phyloP scores from a whole-genome alignment of 53 echinoderm and acorn worm species.

The Hippasteria phrygiana region DNA sequence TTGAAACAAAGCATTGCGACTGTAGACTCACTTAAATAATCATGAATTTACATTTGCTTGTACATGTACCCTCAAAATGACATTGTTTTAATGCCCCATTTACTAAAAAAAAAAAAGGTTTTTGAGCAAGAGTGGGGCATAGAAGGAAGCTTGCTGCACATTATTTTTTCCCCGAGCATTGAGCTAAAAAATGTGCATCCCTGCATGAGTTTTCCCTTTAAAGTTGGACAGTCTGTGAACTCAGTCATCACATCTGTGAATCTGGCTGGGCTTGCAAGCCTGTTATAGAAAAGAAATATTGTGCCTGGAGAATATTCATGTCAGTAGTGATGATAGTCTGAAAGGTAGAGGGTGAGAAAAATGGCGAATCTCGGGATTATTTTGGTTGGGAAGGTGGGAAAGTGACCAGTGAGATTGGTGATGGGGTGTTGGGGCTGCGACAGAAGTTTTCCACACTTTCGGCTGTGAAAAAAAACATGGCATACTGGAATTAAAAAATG shows the following conservation, averaged over 20 bases:
- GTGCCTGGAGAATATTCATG: conserved; percentile 37
- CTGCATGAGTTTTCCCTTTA: conserved; percentile 1
- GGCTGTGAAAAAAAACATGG: conserved; percentile 14
- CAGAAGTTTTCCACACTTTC: not conserved
- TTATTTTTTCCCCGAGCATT: no score
- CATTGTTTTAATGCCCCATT: no score
- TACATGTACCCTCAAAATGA: no score
- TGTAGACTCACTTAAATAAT: no score
- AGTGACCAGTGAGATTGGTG: conserved; percentile 10
- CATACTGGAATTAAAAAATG: not conserved
- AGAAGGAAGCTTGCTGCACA: no score
- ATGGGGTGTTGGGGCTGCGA: not conserved
- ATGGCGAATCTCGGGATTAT: not conserved
- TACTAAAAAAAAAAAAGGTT: no score
- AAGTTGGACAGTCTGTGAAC: not conserved
- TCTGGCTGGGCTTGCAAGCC: conserved; percentile 35
- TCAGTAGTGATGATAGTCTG: not conserved
- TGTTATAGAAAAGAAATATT: conserved; percentile 49
- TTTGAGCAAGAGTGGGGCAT: no score
- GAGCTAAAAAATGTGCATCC: not conserved
- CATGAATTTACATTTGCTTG: no score
- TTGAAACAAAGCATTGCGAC: no score
- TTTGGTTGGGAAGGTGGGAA: not conserved
- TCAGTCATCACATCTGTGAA: conserved; percentile 27
- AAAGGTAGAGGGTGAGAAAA: conserved; percentile 35